Evolutionary conservation across 2,797 vertebrate species (phyloP), one percentile per base, ranked within the genome.

Genomic region (Prunella strophiata): DNA sequence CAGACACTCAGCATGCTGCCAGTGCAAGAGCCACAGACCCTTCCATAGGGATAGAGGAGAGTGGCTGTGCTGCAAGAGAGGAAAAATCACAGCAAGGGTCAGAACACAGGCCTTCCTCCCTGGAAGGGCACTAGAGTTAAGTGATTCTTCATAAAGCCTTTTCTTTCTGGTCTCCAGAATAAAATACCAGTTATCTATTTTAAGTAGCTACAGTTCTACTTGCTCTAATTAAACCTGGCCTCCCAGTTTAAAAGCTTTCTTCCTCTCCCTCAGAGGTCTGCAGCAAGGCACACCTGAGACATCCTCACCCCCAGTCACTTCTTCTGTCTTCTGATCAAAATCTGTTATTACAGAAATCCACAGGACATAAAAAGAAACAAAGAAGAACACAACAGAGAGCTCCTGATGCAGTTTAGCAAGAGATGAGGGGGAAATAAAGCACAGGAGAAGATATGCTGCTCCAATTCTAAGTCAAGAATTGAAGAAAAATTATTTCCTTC

Each of bases 361-460:
- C 19, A 34, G 54, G 32, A 62, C 32, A 18, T 3, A 38, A 59
- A 81, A 78, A 86, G 45, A 71, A 85, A 79, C 13, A 43, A 76
- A 40, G 45, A 67, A 67, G 27, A 87, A 47, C 2, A 19, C 19
- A 79, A 67, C 42, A 77, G 22, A 43, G 57, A 55, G 57, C 23
- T 45, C 2, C 10, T 65, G 38, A 58, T 1, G 25, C 15, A 57
- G 20, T 71, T 88, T 52, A 70, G 6, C 30, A 63, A 78, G 36
- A 88, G 58, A 74, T 12, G 0, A 0, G 15, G 32, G 5, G 1
- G 2, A 0, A 6, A 26, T 36, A 70, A 70, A 45, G 4, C 0
- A 5, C 36, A 55, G 50, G 14, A 52, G 48, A 83, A 77, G 40
- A 82, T 16, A 10, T 38, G 55, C 22, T 3, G 0, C 38, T 91